Conservation (phyloP, 1,140 invertebrate genomes). For the Himalopsyche phryganea region DNA sequence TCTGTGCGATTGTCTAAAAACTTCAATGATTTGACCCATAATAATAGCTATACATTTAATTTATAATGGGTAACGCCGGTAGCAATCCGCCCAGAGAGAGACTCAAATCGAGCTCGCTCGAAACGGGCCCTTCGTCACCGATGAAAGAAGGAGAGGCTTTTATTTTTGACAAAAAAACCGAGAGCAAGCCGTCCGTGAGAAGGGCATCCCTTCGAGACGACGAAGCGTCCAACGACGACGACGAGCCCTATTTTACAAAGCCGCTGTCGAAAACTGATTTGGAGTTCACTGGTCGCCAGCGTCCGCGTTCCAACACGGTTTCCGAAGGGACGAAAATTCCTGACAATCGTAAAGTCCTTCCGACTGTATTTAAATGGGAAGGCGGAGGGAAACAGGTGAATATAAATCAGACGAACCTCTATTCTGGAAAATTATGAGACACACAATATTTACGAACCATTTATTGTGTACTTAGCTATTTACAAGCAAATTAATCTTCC, state of each 20-base stretch:
- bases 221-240: conserved; percentile 70
- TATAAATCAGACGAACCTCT: neutral
- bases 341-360: conserved; percentile 66
- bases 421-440: neutral
- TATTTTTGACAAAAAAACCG: conserved; percentile 78
- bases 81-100: conserved; percentile 65
- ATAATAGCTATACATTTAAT: neutral
- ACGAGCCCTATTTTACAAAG: conserved; percentile 75
- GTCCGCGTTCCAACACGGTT: conserved; percentile 68
- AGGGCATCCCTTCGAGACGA: conserved; percentile 39
- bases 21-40: neutral
- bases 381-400: conserved; percentile 83
- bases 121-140: conserved; percentile 65
- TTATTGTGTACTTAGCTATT: too few species aligned
- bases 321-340: conserved; percentile 59
- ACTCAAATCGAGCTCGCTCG: conserved; percentile 55
- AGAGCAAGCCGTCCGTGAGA: conserved; percentile 40
- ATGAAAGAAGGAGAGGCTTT: conserved; percentile 78
- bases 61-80: conserved; percentile 70
- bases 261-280: conserved; percentile 52
- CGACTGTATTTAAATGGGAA: conserved; percentile 96
- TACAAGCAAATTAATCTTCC: too few species aligned
- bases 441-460: too few species aligned
- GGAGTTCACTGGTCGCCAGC: conserved; percentile 49
- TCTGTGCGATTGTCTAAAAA: too few species aligned